These are phyloP conservation scores for Parauchenoglanis ngamensis DNA, from an alignment of 2,797 vertebrate species.

Conservation along the genomic window DNA sequence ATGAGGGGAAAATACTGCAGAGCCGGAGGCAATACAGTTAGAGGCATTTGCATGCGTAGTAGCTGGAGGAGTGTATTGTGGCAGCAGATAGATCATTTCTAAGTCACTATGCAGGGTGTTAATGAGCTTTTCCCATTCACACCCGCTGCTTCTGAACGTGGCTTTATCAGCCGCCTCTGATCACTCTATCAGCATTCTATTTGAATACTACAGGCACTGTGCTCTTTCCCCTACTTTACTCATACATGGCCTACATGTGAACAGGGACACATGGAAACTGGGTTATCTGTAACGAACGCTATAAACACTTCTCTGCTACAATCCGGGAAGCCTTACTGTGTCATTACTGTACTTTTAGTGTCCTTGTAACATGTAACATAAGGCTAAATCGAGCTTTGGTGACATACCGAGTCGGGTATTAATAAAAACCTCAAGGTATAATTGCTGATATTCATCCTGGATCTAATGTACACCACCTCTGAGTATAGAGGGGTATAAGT, in stretches of 20 bases:
- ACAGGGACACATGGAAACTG: background rate
- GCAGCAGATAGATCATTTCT: slow-evolving; percentile 57
- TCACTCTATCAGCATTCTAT: slow-evolving; percentile 30
- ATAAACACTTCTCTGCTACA: background rate
- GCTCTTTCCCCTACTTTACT: slow-evolving; percentile 6
- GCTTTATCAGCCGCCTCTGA: slow-evolving; percentile 32
- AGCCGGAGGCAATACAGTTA: slow-evolving; percentile 62
- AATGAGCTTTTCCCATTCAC: slow-evolving; percentile 41
- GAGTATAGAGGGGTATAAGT: background rate
- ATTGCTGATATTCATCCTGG: background rate
- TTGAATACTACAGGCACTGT: slow-evolving; percentile 56
- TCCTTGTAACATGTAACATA: background rate
- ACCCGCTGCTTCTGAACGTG: background rate
- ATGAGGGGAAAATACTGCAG: slow-evolving; percentile 32
- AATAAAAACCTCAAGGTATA: background rate
- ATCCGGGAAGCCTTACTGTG: background rate
- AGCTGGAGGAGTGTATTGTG: slow-evolving; percentile 9
- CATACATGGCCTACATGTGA: background rate
- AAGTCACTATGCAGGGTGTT: slow-evolving; percentile 14
- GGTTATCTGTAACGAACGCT: background rate
- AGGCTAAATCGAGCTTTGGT: background rate
- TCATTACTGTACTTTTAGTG: background rate
- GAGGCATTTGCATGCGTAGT: slow-evolving; percentile 68
- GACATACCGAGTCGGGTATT: background rate
- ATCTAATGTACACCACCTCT: background rate